Evolutionary conservation across 2,797 vertebrate species (phyloP).

Genomic region (Helostoma temminkii): DNA sequence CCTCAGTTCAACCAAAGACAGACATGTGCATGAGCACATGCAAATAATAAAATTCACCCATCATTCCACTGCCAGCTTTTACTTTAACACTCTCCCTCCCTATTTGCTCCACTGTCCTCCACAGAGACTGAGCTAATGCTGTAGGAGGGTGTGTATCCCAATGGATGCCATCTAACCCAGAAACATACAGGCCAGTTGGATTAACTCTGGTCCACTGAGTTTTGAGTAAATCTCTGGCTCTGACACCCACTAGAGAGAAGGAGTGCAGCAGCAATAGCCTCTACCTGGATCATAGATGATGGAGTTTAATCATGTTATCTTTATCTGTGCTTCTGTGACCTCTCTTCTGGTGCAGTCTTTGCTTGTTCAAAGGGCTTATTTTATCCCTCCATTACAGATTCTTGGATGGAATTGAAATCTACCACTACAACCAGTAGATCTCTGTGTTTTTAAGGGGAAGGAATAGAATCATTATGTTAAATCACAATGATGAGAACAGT

Average conservation of each 20-base stretch:
- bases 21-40: not conserved
- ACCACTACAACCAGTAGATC: not conserved
- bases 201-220: constrained; percentile 42
- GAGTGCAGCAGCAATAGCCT: constrained; percentile 6
- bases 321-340: constrained; percentile 29
- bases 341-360: not conserved
- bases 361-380: constrained; percentile 2
- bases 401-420: constrained; percentile 12
- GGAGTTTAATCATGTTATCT: constrained; percentile 43
- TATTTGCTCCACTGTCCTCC: constrained; percentile 3
- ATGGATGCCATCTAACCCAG: constrained; percentile 35
- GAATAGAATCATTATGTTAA: not conserved
- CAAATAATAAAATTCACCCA: not conserved
- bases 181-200: constrained; percentile 30
- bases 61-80: constrained; percentile 18
- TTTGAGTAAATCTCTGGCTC: constrained; percentile 49
- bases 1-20: constrained; percentile 8
- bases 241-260: constrained; percentile 15
- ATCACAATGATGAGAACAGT: not conserved
- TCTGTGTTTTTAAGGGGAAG: not conserved
- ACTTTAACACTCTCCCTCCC: constrained; percentile 14
- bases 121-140: constrained; percentile 16
- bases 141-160: constrained; percentile 31
- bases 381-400: constrained; percentile 9
- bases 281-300: constrained; percentile 42